Percentiles rank a stretch among this genome's conserved stretches.
Conservation (phyloP, 2,113 vertebrate genomes). For the Hyaena hyaena region DNA sequence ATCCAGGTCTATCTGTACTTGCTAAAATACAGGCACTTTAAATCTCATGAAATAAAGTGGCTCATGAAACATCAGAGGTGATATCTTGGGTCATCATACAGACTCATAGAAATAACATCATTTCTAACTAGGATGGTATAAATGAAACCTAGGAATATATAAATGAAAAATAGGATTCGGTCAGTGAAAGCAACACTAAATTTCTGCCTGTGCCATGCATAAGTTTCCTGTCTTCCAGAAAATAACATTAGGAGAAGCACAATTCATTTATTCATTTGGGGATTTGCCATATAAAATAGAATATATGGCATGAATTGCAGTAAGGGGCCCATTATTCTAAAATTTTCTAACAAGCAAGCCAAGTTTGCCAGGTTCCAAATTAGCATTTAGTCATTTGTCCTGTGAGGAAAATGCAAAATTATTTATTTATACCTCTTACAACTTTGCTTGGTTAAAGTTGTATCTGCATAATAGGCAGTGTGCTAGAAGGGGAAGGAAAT, state of each 20-base stretch:
- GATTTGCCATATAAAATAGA: slow-evolving; percentile 74
- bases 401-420: slow-evolving; percentile 65
- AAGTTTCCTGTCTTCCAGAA: slow-evolving; percentile 72
- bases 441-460: slow-evolving; percentile 70
- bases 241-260: slow-evolving; percentile 68
- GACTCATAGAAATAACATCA: slow-evolving; percentile 65
- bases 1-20: background rate
- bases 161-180: slow-evolving; percentile 77
- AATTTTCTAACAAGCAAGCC: slow-evolving; percentile 67
- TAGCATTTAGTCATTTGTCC: slow-evolving; percentile 66
- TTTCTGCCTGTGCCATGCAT: slow-evolving; percentile 64
- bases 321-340: slow-evolving; percentile 69
- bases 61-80: slow-evolving; percentile 39
- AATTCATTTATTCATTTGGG: slow-evolving; percentile 55
- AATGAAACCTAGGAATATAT: slow-evolving; percentile 50
- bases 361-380: slow-evolving; percentile 74
- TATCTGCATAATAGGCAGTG: slow-evolving; percentile 65
- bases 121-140: slow-evolving; percentile 32
- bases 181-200: slow-evolving; percentile 71
- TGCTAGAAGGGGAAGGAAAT: slow-evolving; percentile 64
- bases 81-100: slow-evolving; percentile 53
- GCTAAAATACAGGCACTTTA: slow-evolving; percentile 40
- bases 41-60: slow-evolving; percentile 44
- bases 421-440: slow-evolving; percentile 67
- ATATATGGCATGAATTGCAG: slow-evolving; percentile 39